phyloP scores from a whole-genome alignment of 2,113 vertebrate genomes.

The Onychostruthus taczanowskii region DNA sequence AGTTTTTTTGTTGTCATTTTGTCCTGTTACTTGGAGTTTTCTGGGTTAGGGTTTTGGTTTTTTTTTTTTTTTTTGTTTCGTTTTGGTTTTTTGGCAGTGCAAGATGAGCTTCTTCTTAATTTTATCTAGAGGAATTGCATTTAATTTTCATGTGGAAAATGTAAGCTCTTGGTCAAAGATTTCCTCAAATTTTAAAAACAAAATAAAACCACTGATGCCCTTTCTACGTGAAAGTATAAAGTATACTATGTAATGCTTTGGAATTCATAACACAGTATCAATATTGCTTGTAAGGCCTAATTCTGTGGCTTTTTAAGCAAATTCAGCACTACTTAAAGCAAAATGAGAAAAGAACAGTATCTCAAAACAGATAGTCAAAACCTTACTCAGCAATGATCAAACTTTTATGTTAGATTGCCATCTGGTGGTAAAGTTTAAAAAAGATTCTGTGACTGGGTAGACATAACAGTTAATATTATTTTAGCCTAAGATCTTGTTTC shows the following conservation, averaged over 20 bases:
- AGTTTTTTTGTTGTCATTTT: not conserved
- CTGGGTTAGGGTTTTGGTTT: no score
- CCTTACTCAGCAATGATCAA: not conserved
- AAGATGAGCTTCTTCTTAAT: not conserved
- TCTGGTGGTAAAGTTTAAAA: conserved; percentile 29
- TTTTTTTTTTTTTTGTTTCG: no score
- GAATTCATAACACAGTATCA: not conserved
- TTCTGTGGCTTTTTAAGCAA: not conserved
- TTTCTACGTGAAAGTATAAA: not conserved
- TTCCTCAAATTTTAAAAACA: not conserved
- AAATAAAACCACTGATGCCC: not conserved
- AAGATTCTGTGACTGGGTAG: not conserved
- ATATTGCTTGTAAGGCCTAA: not conserved
- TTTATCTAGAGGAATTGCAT: not conserved
- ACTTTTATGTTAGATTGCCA: conserved; percentile 56
- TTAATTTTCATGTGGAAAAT: not conserved
- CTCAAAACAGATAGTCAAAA: not conserved
- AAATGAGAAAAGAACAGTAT: not conserved
- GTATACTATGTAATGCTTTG: not conserved
- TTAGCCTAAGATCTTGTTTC: not conserved
- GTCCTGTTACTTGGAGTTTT: not conserved
- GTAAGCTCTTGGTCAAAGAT: not conserved
- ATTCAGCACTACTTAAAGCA: not conserved
- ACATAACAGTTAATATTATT: not conserved
- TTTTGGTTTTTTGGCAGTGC: not conserved